Base-by-base conservation (phyloP, 2,797 vertebrate genomes). In the Sciaenops ocellatus region DNA sequence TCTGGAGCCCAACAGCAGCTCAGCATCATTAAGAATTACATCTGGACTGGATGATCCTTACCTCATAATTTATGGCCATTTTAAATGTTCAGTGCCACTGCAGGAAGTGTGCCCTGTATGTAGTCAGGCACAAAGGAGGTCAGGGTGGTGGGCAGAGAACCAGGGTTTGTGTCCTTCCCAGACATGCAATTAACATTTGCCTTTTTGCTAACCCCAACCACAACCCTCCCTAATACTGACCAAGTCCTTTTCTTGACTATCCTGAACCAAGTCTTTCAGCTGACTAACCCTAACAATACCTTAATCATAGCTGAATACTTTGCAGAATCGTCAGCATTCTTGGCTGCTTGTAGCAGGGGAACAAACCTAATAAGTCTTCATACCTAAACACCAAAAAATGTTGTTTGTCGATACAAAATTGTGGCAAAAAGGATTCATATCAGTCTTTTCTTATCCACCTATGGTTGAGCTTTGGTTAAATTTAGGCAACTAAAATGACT, bases 171-270 rank as follows among this genome's bases (percentile, higher is more conserved):
- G 28, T 51, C 22, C n/a, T 5, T 60, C 6, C 3, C 38, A 51
- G 9, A n/a, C 26, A 46, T 52, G 42, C 26, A 72, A 60, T 65
- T 71, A 71, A 48, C 44, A 38, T 59, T 54, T 69, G 18, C 57
- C 4, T 59, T 42, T 42, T 9, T 28, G 3, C 55, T 52, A 61
- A 73, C 38, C 24, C 5, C 20, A 57, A 26, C 22, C 28, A n/a
- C 22, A 22, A 51, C 46, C 42, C 13, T 30, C 15, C 18, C 30
- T 16, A 16, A 55, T 5, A 28, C 9, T 13, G 24, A 66, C 30
- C 50, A 51, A 12, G 11, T 9, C 13, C 17, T 9, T 41, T 12
- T 30, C 18, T n/a, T 38, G 10, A 15, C 15, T 44, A 26, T 13
- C 12, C 17, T 5, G 20, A 30, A n/a, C 10, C 17, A 41, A 28